These are phyloP conservation scores for Notospermus geniculatus DNA, from an alignment of 1,140 invertebrate species.

Conservation along the genomic window DNA sequence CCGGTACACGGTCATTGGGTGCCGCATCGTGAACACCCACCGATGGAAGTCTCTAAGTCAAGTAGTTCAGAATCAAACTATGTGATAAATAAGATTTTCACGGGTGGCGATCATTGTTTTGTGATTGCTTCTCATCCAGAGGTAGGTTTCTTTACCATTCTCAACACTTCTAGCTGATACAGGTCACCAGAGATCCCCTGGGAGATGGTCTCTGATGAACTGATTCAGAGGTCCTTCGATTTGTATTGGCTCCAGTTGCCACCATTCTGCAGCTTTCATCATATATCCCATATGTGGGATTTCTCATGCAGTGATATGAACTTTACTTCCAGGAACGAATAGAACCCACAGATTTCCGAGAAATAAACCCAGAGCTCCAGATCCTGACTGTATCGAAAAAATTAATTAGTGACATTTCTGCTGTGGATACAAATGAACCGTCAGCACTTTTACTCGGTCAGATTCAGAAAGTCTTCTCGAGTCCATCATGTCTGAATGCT, in stretches of 20 bases:
- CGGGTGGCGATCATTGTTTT: constrained; percentile 87
- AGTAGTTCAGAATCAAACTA: constrained; percentile 20
- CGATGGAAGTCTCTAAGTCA: constrained; percentile 17
- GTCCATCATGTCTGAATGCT: constrained; percentile 79
- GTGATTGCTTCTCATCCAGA: constrained; percentile 44
- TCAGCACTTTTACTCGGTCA: constrained; percentile 60
- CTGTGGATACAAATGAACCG: constrained; percentile 25
- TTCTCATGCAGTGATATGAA: too few species aligned
- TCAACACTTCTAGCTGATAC: too few species aligned
- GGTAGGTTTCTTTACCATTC: too few species aligned
- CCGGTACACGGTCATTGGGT: constrained; percentile 23
- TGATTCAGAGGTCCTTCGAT: too few species aligned
- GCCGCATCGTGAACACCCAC: background rate
- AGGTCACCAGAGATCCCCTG: too few species aligned
- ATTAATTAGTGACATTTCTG: constrained; percentile 62
- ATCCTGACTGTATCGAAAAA: constrained; percentile 66
- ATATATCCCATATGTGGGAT: too few species aligned
- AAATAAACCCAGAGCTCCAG: constrained; percentile 62
- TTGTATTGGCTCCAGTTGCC: too few species aligned
- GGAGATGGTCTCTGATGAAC: too few species aligned
- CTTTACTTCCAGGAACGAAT: too few species aligned
- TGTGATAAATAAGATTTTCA: constrained; percentile 64
- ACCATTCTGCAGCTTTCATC: too few species aligned
- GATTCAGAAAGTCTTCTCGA: constrained; percentile 82
- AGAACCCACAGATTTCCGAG: constrained; percentile 65